These are phyloP conservation scores for Dasypus novemcinctus DNA, from an alignment of 2,113 vertebrate species.

Conservation along the genomic window DNA sequence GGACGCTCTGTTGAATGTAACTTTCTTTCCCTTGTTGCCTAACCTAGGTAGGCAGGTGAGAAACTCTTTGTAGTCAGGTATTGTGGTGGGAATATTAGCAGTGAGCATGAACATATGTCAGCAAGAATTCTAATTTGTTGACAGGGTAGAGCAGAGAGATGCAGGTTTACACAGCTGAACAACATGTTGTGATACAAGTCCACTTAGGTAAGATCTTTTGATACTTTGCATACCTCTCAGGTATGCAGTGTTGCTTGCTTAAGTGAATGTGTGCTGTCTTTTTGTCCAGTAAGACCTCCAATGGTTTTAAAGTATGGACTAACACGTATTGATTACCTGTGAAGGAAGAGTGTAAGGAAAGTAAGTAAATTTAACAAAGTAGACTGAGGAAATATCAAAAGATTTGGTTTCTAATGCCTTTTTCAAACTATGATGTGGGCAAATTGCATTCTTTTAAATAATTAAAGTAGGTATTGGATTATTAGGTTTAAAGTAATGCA, in stretches of 20 bases:
- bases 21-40: constrained; percentile 9
- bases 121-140: constrained; percentile 57
- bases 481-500: neutral
- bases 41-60: neutral
- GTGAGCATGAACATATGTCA: constrained; percentile 40
- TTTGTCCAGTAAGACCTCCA: neutral
- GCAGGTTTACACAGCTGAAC: constrained; percentile 52
- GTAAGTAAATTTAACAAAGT: neutral
- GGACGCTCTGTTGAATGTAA: neutral
- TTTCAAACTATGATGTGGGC: neutral
- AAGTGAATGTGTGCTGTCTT: neutral
- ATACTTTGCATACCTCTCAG: neutral
- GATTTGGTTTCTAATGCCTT: neutral
- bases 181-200: neutral
- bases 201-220: neutral
- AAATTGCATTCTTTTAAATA: neutral
- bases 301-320: neutral
- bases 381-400: neutral
- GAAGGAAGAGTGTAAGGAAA: neutral
- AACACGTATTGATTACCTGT: neutral
- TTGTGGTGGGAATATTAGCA: neutral
- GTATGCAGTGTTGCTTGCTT: neutral
- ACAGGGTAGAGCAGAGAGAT: constrained; percentile 45
- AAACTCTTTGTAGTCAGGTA: neutral
- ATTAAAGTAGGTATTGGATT: neutral